phyloP scores from a whole-genome alignment of 2,113 vertebrate species.

The Megaceryle torquata region DNA sequence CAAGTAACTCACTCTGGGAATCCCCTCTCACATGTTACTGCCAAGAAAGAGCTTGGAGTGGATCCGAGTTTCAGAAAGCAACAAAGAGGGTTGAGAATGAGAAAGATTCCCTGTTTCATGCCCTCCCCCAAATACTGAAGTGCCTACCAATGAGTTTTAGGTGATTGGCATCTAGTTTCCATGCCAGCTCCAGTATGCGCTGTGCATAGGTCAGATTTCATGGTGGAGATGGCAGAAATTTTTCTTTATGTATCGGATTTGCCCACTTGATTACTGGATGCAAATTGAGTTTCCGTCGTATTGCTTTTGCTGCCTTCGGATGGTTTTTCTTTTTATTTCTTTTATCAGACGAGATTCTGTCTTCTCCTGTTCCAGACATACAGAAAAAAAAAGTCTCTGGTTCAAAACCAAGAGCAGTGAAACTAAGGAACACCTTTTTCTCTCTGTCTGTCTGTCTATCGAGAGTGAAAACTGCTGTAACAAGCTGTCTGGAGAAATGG shows the following conservation, averaged over 20 bases:
- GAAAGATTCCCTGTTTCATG: background rate
- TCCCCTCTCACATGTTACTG: background rate
- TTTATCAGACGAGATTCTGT: background rate
- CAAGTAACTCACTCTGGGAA: background rate
- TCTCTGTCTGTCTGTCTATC: background rate
- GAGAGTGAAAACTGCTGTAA: background rate
- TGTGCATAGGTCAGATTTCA: background rate
- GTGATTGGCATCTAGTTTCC: background rate
- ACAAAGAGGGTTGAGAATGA: background rate
- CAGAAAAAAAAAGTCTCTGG: background rate
- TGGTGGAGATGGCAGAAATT: background rate
- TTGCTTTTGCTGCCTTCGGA: background rate
- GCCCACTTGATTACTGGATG: background rate
- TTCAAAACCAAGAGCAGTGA: background rate
- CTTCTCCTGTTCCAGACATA: background rate
- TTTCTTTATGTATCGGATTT: background rate
- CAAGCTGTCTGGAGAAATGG: background rate
- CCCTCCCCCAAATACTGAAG: background rate
- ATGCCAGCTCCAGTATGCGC: fast-evolving
- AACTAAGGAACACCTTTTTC: background rate
- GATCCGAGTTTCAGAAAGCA: background rate
- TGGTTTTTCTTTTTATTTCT: background rate
- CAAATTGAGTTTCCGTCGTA: conserved; percentile 47
- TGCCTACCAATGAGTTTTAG: background rate
- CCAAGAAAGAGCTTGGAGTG: background rate